Evolutionary conservation across 2,113 vertebrate species (phyloP).

Genomic region (Parus major): DNA sequence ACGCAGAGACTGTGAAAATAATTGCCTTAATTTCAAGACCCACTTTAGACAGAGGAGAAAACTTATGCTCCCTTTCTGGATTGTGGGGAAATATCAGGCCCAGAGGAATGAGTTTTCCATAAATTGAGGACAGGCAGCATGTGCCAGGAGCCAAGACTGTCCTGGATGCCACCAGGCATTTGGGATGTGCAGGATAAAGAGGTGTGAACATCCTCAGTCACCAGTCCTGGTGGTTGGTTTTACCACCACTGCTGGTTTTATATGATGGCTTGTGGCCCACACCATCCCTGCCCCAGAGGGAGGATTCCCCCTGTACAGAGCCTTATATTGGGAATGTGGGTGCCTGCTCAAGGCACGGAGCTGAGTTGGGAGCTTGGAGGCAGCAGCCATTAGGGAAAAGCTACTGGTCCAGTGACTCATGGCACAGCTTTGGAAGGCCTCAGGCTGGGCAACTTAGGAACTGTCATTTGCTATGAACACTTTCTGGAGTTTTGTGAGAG

Average conservation of each 20-base stretch:
- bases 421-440: neutral
- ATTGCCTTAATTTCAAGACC: neutral
- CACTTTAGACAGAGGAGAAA: neutral
- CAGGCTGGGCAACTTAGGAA: neutral
- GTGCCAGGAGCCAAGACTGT: neutral
- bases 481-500: neutral
- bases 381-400: neutral
- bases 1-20: neutral
- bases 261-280: neutral
- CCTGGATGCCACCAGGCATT: neutral
- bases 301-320: neutral
- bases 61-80: neutral
- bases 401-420: neutral
- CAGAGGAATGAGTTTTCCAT: neutral
- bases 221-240: accelerated
- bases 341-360: neutral
- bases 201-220: accelerated
- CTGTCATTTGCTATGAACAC: neutral
- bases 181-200: neutral
- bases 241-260: neutral
- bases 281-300: neutral
- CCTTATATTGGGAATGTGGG: neutral
- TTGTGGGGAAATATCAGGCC: neutral
- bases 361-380: neutral
- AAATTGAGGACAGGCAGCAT: accelerated